phyloP scores from a whole-genome alignment of 2,888 invertebrate species.

The Blera fallax region DNA sequence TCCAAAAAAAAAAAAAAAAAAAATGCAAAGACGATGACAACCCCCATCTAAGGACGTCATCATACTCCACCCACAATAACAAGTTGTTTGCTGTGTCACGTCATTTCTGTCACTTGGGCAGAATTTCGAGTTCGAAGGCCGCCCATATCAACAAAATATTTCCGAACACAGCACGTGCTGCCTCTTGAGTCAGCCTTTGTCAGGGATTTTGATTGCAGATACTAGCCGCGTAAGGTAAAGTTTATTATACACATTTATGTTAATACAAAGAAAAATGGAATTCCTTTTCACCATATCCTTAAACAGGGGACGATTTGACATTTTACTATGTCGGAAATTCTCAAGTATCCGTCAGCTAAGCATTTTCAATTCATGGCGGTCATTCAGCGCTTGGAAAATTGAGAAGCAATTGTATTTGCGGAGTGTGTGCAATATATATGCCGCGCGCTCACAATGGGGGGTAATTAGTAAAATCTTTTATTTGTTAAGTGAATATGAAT shows the following conservation, averaged over 20 bases:
- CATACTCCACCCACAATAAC: background rate
- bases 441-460: conserved; percentile 58
- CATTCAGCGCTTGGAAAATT: conserved; percentile 47
- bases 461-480: conserved; percentile 65
- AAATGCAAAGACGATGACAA: too few species aligned
- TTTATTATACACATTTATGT: conserved; percentile 39
- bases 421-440: conserved; percentile 37
- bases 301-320: conserved; percentile 44
- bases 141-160: conserved; percentile 33
- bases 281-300: conserved; percentile 35
- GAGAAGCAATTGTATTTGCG: conserved; percentile 53
- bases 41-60: background rate
- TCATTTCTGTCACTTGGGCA: conserved; percentile 50
- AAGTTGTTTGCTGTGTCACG: conserved; percentile 53
- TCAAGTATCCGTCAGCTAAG: conserved; percentile 46
- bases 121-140: conserved; percentile 33
- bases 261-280: conserved; percentile 46
- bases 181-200: conserved; percentile 54
- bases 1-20: too few species aligned
- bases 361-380: conserved; percentile 60
- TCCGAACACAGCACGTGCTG: conserved; percentile 51
- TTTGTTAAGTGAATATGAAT: conserved; percentile 52
- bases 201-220: conserved; percentile 56
- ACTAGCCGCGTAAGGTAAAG: conserved; percentile 7
- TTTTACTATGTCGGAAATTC: conserved; percentile 40